Conservation (phyloP, 2,888 invertebrate genomes). For the Lasioglossum pauxillum region DNA sequence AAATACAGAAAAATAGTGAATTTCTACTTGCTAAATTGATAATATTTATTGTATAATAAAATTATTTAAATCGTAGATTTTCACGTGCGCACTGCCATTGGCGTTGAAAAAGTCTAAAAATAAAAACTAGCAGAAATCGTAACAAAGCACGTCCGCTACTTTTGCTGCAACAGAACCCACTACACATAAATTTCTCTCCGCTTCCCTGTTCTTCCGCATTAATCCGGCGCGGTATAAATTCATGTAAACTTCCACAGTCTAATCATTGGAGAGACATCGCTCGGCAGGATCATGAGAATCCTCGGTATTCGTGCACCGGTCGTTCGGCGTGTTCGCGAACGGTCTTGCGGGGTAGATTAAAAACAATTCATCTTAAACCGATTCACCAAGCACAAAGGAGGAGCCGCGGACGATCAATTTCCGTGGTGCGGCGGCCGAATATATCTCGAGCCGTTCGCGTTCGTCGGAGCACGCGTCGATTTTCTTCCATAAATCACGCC, state of each 20-base stretch:
- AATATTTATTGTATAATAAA: background rate
- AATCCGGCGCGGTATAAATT: background rate
- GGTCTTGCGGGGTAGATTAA: background rate
- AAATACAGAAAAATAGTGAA: background rate
- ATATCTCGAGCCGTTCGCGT: background rate
- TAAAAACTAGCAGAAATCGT: background rate
- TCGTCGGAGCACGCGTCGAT: slow-evolving; percentile 24
- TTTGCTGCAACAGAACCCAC: background rate
- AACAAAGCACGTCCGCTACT: background rate
- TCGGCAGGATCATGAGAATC: background rate
- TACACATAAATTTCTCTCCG: background rate
- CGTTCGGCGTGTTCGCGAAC: background rate
- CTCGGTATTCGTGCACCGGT: background rate
- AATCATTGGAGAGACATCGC: background rate
- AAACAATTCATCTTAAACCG: slow-evolving; percentile 11
- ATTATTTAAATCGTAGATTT: background rate
- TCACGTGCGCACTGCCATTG: background rate
- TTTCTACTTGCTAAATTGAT: background rate
- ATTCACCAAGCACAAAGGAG: slow-evolving; percentile 1
- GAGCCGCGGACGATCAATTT: slow-evolving; percentile 31
- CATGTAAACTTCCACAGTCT: background rate
- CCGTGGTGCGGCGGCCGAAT: slow-evolving; percentile 8
- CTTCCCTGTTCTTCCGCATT: background rate
- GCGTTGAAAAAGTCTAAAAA: background rate
- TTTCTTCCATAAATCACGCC: slow-evolving; percentile 47